Percentiles rank a stretch among this genome's conserved stretches.
Conservation (phyloP, 2,113 vertebrate species). For the Athene cunicularia region DNA sequence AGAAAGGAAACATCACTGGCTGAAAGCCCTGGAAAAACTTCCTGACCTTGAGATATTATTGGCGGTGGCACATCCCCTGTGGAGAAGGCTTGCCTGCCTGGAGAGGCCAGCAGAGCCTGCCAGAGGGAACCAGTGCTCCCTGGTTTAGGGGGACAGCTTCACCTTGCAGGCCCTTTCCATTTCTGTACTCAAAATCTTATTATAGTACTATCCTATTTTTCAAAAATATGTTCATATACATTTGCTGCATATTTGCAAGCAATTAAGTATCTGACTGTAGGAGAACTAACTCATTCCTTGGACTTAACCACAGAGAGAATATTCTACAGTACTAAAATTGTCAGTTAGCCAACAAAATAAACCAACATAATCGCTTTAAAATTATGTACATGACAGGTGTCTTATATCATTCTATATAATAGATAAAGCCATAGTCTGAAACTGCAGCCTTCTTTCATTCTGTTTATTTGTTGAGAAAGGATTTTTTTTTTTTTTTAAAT, state of each 20-base stretch:
- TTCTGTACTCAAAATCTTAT: not conserved
- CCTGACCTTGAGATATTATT: conserved; percentile 38
- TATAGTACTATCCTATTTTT: not conserved
- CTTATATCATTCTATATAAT: not conserved
- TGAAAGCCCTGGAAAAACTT: conserved; percentile 30
- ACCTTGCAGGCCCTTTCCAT: not conserved
- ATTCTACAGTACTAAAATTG: not conserved
- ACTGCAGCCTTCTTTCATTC: not conserved
- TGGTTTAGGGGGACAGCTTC: not conserved
- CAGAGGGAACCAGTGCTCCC: not conserved
- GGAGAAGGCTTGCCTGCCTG: not conserved
- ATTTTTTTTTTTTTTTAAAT: not conserved
- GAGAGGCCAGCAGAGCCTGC: not conserved
- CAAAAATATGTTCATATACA: not conserved
- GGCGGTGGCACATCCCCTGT: not conserved
- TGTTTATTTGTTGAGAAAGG: not conserved
- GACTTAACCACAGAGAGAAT: not conserved
- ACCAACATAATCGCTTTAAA: not conserved
- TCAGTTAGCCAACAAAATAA: not conserved
- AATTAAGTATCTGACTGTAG: not conserved
- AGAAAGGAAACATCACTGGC: conserved; percentile 5
- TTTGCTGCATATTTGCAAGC: not conserved
- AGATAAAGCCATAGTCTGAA: not conserved
- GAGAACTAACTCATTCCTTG: not conserved
- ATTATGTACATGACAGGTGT: not conserved